Conservation (phyloP, 2,797 vertebrate genomes). For the Coranthus polyacanthus region DNA sequence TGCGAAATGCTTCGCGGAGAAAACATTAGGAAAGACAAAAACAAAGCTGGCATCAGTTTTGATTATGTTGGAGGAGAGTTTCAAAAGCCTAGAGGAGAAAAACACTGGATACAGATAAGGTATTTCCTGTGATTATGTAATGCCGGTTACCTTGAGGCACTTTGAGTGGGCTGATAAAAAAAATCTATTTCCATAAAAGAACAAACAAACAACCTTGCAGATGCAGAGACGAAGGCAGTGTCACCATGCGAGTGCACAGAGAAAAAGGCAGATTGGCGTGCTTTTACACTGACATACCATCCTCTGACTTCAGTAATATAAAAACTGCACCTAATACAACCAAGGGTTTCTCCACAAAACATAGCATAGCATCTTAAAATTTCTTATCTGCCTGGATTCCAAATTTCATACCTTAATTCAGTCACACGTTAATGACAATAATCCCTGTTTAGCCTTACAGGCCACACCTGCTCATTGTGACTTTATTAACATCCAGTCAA, state of each 20-base stretch:
- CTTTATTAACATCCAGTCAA: slow-evolving; percentile 8
- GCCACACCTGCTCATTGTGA: slow-evolving; percentile 38
- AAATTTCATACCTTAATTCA: not conserved
- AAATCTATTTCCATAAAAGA: slow-evolving; percentile 44
- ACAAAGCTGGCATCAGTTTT: slow-evolving; percentile 78
- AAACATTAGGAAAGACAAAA: slow-evolving; percentile 81
- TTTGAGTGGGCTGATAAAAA: slow-evolving; percentile 53
- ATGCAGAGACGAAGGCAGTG: slow-evolving; percentile 80
- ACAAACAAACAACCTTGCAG: slow-evolving; percentile 84
- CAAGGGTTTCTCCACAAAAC: slow-evolving; percentile 8
- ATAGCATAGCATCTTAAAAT: not conserved
- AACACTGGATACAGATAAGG: slow-evolving; percentile 86
- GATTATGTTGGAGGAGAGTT: slow-evolving; percentile 46
- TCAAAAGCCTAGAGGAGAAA: slow-evolving; percentile 69
- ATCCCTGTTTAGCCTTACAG: slow-evolving; percentile 4
- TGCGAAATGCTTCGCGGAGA: slow-evolving; percentile 69
- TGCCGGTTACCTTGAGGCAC: slow-evolving; percentile 55
- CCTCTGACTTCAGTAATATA: not conserved
- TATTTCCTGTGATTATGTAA: slow-evolving; percentile 69
- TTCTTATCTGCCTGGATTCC: not conserved
- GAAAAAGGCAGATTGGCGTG: slow-evolving; percentile 76
- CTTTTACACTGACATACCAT: not conserved
- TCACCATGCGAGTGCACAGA: slow-evolving; percentile 78
- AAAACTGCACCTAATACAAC: not conserved
- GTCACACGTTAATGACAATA: slow-evolving; percentile 19